Evolutionary conservation across 2,797 vertebrate genomes (phyloP).

Genomic region (Galaxias olidus): DNA sequence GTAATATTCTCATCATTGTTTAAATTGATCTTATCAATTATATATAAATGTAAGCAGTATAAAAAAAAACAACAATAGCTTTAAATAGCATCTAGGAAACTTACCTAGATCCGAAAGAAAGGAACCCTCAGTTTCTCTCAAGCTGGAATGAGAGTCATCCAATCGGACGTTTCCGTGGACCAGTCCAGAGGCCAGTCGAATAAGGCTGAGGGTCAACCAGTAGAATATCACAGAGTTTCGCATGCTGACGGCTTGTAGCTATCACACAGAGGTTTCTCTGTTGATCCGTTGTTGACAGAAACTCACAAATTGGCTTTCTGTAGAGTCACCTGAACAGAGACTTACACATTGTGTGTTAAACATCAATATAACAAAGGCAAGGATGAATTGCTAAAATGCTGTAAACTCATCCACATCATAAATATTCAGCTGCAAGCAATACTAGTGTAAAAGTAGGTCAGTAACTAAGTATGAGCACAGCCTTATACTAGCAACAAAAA

Average conservation of each 20-base stretch:
- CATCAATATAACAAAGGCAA: no score
- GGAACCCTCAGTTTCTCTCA: constrained; percentile 42
- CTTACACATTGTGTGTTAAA: no score
- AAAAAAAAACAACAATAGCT: neutral
- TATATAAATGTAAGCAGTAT: constrained; percentile 2
- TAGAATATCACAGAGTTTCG: constrained; percentile 51
- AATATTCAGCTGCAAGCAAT: no score
- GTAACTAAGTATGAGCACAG: no score
- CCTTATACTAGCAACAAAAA: no score
- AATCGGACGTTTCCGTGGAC: constrained; percentile 57
- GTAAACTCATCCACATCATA: no score
- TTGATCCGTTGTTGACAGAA: no score
- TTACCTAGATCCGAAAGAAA: constrained; percentile 63
- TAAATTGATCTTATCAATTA: neutral
- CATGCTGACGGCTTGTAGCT: constrained; percentile 47
- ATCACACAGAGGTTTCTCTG: neutral
- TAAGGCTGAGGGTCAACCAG: constrained; percentile 56
- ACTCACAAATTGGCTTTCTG: no score
- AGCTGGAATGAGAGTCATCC: constrained; percentile 35
- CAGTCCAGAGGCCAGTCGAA: constrained; percentile 52
- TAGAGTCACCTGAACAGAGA: no score
- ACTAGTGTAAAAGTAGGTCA: no score
- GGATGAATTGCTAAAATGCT: no score
- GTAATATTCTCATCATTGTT: neutral
- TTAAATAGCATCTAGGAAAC: constrained; percentile 26